Base-by-base conservation (phyloP, 2,113 vertebrate species). In the Oxyura jamaicensis region DNA sequence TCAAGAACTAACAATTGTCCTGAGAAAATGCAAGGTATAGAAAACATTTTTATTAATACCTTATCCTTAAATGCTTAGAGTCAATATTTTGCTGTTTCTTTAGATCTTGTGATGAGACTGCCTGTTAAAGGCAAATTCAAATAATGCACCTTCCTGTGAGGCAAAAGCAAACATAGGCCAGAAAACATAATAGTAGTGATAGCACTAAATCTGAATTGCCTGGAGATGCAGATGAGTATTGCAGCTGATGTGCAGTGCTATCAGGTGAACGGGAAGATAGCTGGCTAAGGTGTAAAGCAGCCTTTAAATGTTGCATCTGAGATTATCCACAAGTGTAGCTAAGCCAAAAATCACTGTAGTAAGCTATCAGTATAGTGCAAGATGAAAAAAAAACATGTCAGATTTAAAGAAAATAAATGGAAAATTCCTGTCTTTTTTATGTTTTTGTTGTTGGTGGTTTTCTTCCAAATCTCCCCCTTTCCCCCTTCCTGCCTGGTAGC, bases 361-460 rank as follows among this genome's bases (percentile, higher is more conserved):
- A 62, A 44, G 9, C 5, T 20, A 16, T 28, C 12, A 39, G 5
- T 22, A 7, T 3, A 59, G 9, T 15, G 23, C 21, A 17, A 84
- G 86, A 63, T 31, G 4, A 71, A 33, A 80, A 48, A 78, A 35
- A 80, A 81, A 6, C 1, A 2, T 74, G 71, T 67, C 2, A 18
- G 3, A 6, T 60, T 77, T 29, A 53, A 53, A 42, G 25, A 88
- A 26, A 62, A n/a, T 12, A 58, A 16, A 50, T 2, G 4, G 2
- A 8, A 41, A 50, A 18, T 15, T 28, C 2, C 42, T 15, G 13
- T 13, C 0, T 3, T n/a, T n/a, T n/a, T n/a, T n/a, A n/a, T 25
- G 60, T 28, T 46, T 2, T 12, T 21, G 35, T 13, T 44, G 11
- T 12, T 5, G 13, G 28, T 23, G 20, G 11, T 29, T 85, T 68